phyloP scores from a whole-genome alignment of 2,797 vertebrate species.

The Pseudomugil gertrudae region DNA sequence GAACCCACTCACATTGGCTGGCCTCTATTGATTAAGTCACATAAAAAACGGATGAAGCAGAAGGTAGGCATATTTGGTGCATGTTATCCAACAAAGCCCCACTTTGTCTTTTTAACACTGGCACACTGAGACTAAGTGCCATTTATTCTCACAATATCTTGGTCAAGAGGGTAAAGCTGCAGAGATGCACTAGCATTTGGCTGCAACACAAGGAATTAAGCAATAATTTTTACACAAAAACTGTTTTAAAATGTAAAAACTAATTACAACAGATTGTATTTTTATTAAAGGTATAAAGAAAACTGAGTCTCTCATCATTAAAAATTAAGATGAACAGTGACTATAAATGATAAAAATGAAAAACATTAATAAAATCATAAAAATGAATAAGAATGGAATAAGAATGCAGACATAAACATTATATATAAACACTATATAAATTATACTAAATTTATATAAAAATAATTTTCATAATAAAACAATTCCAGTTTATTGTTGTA shows the following conservation, averaged over 20 bases:
- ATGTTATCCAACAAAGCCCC: slow-evolving; percentile 61
- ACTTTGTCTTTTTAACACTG: slow-evolving; percentile 68
- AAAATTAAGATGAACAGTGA: too few species aligned
- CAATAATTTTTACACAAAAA: slow-evolving; percentile 2
- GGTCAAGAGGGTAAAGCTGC: slow-evolving; percentile 26
- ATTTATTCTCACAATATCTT: slow-evolving; percentile 39
- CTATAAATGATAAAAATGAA: not conserved
- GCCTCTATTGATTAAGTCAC: slow-evolving; percentile 77
- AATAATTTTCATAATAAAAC: too few species aligned
- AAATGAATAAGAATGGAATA: too few species aligned
- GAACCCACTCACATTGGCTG: slow-evolving; percentile 59
- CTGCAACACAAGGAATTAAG: slow-evolving; percentile 14
- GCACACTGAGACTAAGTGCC: slow-evolving; percentile 47
- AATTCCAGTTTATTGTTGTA: too few species aligned
- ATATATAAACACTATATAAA: too few species aligned
- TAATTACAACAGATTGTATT: not conserved
- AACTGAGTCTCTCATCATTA: too few species aligned
- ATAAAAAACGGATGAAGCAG: slow-evolving; percentile 71
- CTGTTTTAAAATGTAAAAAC: not conserved
- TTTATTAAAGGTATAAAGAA: not conserved
- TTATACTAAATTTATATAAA: too few species aligned
- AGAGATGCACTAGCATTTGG: slow-evolving; percentile 14
- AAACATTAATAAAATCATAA: not conserved
- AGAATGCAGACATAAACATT: too few species aligned
- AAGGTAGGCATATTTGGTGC: slow-evolving; percentile 61